Evolutionary conservation across 1,140 invertebrate species (phyloP).

Genomic region (Macrosteles quadrilineatus): DNA sequence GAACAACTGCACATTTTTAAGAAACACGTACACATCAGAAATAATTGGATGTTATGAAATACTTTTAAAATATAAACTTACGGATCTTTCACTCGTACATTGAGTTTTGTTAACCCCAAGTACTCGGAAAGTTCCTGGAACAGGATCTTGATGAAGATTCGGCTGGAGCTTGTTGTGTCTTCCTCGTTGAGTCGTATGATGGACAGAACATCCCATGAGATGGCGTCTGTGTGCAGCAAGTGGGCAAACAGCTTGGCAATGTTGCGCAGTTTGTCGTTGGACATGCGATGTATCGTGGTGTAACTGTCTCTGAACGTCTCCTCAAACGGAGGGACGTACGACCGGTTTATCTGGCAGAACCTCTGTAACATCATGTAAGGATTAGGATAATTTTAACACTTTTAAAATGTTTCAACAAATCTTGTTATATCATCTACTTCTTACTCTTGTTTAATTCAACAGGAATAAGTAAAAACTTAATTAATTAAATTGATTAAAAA

Average conservation of each 20-base stretch:
- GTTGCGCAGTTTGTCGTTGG: conserved; percentile 96
- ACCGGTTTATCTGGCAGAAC: conserved; percentile 89
- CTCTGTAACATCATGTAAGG: conserved; percentile 62
- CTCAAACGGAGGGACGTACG: conserved; percentile 91
- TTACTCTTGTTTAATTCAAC: no score
- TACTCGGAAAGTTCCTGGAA: conserved; percentile 97
- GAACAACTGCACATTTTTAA: no score
- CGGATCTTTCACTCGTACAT: conserved; percentile 85
- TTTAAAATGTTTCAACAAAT: neutral
- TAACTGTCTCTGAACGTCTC: conserved; percentile 96
- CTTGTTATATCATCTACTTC: no score
- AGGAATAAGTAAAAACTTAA: no score
- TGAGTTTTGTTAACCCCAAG: conserved; percentile 91
- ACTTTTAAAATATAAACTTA: conserved; percentile 58
- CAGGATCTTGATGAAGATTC: conserved; percentile 98
- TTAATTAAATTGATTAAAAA: no score
- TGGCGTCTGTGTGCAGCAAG: conserved; percentile 94
- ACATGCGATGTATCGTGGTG: conserved; percentile 88
- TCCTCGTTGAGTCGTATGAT: conserved; percentile 94
- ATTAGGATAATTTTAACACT: conserved; percentile 10
- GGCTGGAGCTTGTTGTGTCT: conserved; percentile 94
- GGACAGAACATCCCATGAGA: conserved; percentile 87
- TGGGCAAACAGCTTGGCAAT: conserved; percentile 98
- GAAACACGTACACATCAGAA: no score
- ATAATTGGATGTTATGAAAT: no score